Evolutionary conservation across 2,888 invertebrate species (phyloP).

Genomic region (Caenorhabditis plicata): DNA sequence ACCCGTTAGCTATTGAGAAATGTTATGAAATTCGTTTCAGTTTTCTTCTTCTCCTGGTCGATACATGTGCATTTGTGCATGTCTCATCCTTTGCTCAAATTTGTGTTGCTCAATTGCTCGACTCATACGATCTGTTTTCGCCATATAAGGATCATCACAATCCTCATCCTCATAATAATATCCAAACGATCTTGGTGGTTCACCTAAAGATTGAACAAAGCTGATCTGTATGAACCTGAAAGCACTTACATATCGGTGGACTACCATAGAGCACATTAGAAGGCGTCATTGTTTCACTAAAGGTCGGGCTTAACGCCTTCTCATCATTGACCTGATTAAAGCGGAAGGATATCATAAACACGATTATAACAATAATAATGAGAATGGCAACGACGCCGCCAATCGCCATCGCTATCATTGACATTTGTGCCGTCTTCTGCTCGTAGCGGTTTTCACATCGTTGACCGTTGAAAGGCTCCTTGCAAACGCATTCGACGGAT

Average conservation of each 20-base stretch:
- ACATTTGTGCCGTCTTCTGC: constrained; percentile 48
- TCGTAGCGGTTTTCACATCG: constrained; percentile 43
- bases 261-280: constrained; percentile 25
- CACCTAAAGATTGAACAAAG: constrained; percentile 8
- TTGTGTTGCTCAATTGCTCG: constrained; percentile 30
- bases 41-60: too few relatives aligned
- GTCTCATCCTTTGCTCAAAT: constrained; percentile 42
- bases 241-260: constrained; percentile 4
- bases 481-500: constrained; percentile 63
- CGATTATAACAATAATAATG: constrained; percentile 56
- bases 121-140: constrained; percentile 27
- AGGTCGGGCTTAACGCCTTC: constrained; percentile 19
- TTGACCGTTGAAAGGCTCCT: constrained; percentile 61
- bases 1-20: background rate
- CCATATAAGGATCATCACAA: constrained; percentile 62
- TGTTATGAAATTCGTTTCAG: constrained; percentile 13
- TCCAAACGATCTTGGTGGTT: constrained; percentile 55
- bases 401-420: constrained; percentile 28
- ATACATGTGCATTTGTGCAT: constrained; percentile 64
- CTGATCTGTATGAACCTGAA: background rate
- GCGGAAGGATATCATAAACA: constrained; percentile 64
- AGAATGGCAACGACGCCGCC: constrained; percentile 53
- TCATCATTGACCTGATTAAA: constrained; percentile 43
- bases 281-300: too few relatives aligned
- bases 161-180: constrained; percentile 66